Evolutionary conservation across 2,888 invertebrate species (phyloP), one percentile per base, ranked within the genome.

Genomic region (Uloborus plumipes): DNA sequence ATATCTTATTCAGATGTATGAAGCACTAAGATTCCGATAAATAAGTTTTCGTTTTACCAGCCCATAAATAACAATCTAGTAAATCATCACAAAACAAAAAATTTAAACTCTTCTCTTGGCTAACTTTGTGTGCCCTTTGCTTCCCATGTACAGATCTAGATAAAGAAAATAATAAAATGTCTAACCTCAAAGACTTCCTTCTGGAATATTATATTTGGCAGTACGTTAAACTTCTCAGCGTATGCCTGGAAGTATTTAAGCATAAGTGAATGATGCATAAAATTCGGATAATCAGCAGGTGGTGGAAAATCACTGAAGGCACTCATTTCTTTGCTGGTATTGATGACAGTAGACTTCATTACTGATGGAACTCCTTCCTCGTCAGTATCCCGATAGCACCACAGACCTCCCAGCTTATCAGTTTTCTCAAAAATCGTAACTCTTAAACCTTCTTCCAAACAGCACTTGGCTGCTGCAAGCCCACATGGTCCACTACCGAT

Each of bases 261-360:
- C 64, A 89, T 88, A 76, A 88, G 86, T 50, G 84, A 83, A 84
- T 90, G 89, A 76, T 89, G 89, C 88, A 91, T 88, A 86, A 89
- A 91, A 72, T 89, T 89, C 13, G 90, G 89, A 81, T 88, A 89
- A 20, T 89, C 86, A 47, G 87, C 59, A 14, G 85, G 85, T 6
- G 89, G 88, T 1, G 90, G 90, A 85, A 90, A 91, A 86, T 91
- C 88, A 73, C 88, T 89, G 85, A 87, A 89, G 6, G 88, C 87
- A 20, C 86, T 87, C 86, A 89, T 87, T 84, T 88, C 88, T 85
- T 90, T 90, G 74, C 88, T 88, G 4, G 88, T 88, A 84, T 89
- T 89, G 84, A 88, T 89, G 20, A 89, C 86, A 0, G 89, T 88
- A 14, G 86, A 86, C 62, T 88, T 88, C 87, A 88, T 89, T 13